phyloP scores from a whole-genome alignment of 2,113 vertebrate genomes.

The Chascanopsetta lugubris region DNA sequence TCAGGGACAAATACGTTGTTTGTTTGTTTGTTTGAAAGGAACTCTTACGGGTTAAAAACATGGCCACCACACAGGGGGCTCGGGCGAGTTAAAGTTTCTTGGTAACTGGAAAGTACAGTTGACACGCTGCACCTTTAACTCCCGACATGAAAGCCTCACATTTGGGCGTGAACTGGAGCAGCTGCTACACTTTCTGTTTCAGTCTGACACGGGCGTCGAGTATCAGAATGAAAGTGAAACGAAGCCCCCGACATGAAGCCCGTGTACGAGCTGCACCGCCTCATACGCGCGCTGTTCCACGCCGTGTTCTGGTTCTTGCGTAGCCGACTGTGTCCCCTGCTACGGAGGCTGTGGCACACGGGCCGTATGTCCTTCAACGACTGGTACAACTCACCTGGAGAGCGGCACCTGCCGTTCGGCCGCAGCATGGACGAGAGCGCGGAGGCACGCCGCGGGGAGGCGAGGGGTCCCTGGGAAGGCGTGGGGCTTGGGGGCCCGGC shows the following conservation, averaged over 20 bases:
- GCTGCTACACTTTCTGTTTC: background rate
- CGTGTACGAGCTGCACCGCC: background rate
- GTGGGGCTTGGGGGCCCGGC: rapidly evolving
- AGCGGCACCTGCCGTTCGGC: too few relatives aligned
- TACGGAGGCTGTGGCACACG: background rate
- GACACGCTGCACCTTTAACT: too few relatives aligned
- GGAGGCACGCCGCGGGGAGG: too few relatives aligned
- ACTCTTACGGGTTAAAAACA: too few relatives aligned
- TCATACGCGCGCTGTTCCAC: background rate
- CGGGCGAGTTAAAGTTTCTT: too few relatives aligned
- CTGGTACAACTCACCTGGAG: background rate
- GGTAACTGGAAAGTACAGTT: too few relatives aligned
- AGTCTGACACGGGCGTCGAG: too few relatives aligned
- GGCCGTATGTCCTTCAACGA: background rate
- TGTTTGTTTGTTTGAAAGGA: too few relatives aligned
- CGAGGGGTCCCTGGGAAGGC: too few relatives aligned
- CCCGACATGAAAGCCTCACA: too few relatives aligned
- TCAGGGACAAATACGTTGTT: too few relatives aligned
- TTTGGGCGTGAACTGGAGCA: background rate
- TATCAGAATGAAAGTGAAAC: background rate
- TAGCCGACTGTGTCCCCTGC: background rate
- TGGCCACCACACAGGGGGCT: too few relatives aligned
- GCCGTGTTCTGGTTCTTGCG: background rate
- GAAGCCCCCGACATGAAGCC: background rate
- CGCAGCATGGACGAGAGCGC: background rate